Evolutionary conservation across 1,140 invertebrate genomes (phyloP).

Genomic region (Macrobrachium rosenbergii): DNA sequence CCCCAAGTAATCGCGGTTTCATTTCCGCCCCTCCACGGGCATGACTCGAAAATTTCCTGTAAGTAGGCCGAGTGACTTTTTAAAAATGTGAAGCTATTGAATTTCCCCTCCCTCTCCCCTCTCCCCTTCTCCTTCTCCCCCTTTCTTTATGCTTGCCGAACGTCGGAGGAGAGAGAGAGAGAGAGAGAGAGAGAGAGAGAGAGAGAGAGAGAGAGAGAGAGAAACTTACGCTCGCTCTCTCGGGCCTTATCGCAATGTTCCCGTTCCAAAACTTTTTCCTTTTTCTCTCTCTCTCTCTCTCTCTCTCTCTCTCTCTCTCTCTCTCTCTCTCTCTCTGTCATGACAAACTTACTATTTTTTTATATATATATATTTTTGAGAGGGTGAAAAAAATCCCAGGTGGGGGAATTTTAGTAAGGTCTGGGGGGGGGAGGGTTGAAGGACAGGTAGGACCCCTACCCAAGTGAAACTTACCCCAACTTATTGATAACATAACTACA

Average conservation of each 20-base stretch:
- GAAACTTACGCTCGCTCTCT: background rate
- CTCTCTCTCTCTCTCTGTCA: too few species aligned
- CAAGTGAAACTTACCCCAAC: too few species aligned
- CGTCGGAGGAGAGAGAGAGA: background rate
- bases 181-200: background rate
- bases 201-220: background rate
- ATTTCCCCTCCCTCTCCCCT: background rate
- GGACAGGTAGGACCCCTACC: too few species aligned
- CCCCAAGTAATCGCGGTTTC: slow-evolving; percentile 43
- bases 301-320: too few species aligned
- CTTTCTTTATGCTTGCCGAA: slow-evolving; percentile 45
- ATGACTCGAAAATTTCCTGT: slow-evolving; percentile 53
- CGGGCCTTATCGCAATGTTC: background rate
- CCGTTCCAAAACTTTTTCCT: background rate
- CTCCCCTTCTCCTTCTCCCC: background rate
- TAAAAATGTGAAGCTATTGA: slow-evolving; percentile 44
- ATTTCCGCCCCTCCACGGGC: slow-evolving; percentile 24
- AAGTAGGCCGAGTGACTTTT: slow-evolving; percentile 25
- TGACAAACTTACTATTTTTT: too few species aligned
- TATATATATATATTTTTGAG: too few species aligned
- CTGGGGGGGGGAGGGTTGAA: too few species aligned
- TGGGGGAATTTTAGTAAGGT: too few species aligned
- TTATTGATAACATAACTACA: too few species aligned
- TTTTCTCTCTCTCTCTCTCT: too few species aligned
- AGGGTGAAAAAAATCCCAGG: too few species aligned